Conservation (phyloP, 2,113 vertebrate genomes). For the Heterotilapia buettikoferi region DNA sequence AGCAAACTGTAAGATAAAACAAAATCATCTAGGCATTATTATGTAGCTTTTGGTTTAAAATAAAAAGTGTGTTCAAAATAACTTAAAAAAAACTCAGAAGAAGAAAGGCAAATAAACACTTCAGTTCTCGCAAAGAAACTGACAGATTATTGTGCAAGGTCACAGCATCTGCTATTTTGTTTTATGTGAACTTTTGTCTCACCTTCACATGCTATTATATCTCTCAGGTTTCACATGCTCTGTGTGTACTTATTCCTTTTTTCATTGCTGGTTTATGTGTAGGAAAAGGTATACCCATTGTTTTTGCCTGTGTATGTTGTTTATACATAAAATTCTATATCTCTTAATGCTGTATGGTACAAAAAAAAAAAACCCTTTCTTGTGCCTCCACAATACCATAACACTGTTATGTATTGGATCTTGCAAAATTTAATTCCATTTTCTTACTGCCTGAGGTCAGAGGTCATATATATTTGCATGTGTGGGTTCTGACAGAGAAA, state of each 20-base stretch:
- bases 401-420: background rate
- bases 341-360: background rate
- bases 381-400: background rate
- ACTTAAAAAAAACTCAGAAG: background rate
- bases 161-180: background rate
- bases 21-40: no score
- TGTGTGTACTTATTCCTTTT: background rate
- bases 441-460: background rate
- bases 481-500: background rate
- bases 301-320: background rate
- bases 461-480: background rate
- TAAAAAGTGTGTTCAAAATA: background rate
- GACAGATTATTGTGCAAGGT: background rate
- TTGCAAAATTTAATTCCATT: background rate
- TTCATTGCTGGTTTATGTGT: background rate
- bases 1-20: background rate
- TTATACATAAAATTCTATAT: background rate
- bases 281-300: background rate
- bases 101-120: background rate
- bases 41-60: background rate
- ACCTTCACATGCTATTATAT: background rate
- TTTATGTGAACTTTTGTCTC: background rate
- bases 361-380: background rate
- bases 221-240: background rate
- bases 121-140: background rate